phyloP scores from a whole-genome alignment of 2,888 invertebrate species.

The Xanthorhoe spadicearia region DNA sequence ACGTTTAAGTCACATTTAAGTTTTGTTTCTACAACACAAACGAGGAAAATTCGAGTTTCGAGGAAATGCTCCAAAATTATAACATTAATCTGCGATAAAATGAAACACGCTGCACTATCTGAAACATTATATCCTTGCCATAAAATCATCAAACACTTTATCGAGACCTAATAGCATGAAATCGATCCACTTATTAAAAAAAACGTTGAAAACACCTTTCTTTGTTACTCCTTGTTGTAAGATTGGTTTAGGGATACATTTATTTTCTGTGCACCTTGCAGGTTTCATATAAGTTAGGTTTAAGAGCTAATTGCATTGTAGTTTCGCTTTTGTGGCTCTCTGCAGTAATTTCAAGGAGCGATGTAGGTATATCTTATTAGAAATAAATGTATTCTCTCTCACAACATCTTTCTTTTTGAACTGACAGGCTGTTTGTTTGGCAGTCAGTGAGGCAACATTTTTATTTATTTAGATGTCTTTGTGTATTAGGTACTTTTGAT shows the following conservation, averaged over 20 bases:
- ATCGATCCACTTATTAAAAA: too few species aligned
- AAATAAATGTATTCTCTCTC: neutral
- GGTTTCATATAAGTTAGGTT: neutral
- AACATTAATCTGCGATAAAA: conserved; percentile 73
- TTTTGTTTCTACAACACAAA: conserved; percentile 73
- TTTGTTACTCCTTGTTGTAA: neutral
- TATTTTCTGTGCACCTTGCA: neutral
- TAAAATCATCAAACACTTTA: too few species aligned
- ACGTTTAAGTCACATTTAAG: conserved; percentile 76
- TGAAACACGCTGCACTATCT: conserved; percentile 59
- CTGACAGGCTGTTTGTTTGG: neutral
- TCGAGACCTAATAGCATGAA: too few species aligned
- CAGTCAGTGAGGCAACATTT: neutral
- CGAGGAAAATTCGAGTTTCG: conserved; percentile 67
- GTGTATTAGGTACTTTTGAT: neutral
- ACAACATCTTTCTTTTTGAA: neutral
- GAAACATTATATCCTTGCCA: too few species aligned
- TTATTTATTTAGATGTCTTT: neutral
- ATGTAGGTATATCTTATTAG: conserved; percentile 1
- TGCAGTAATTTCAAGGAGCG: conserved; percentile 1
- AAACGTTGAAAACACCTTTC: too few species aligned
- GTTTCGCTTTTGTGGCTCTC: conserved; percentile 1
- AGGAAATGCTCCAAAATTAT: conserved; percentile 70
- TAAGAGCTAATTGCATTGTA: conserved; percentile 4
- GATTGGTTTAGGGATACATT: neutral